phyloP scores from a whole-genome alignment of 2,797 vertebrate species.

The Gymnoscopelus microlampas region DNA sequence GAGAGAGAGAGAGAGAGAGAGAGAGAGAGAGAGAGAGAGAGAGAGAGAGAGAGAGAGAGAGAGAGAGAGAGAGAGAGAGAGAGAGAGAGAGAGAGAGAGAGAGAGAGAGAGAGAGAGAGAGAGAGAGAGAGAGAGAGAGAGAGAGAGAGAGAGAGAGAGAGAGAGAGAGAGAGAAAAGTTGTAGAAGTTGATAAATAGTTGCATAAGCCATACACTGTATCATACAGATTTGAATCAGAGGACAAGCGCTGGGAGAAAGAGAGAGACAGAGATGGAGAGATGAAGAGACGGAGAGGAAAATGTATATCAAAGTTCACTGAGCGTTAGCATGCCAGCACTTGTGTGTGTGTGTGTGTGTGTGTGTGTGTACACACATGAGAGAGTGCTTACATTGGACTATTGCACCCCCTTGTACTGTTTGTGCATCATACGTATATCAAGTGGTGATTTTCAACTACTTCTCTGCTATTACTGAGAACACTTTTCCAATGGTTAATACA shows the following conservation, averaged over 20 bases:
- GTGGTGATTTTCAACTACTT: neutral
- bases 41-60: neutral
- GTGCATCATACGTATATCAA: neutral
- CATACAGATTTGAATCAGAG: too few relatives aligned
- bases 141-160: neutral
- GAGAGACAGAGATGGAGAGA: neutral
- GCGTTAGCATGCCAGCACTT: neutral
- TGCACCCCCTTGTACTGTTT: neutral
- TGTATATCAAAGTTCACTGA: too few relatives aligned
- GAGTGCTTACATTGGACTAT: neutral
- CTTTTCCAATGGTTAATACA: too few relatives aligned
- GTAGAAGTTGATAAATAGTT: too few relatives aligned
- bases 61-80: neutral
- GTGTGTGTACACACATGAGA: neutral
- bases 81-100: too few relatives aligned
- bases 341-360: conserved; percentile 13
- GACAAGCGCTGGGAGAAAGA: too few relatives aligned
- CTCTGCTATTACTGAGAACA: too few relatives aligned
- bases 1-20: neutral
- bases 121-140: neutral
- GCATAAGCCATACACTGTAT: too few relatives aligned
- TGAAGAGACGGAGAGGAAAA: too few relatives aligned
- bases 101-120: neutral
- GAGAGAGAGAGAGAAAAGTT: too few relatives aligned
- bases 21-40: too few relatives aligned